Evolutionary conservation across 2,888 invertebrate genomes (phyloP).

Genomic region (Andrena flavipes): DNA sequence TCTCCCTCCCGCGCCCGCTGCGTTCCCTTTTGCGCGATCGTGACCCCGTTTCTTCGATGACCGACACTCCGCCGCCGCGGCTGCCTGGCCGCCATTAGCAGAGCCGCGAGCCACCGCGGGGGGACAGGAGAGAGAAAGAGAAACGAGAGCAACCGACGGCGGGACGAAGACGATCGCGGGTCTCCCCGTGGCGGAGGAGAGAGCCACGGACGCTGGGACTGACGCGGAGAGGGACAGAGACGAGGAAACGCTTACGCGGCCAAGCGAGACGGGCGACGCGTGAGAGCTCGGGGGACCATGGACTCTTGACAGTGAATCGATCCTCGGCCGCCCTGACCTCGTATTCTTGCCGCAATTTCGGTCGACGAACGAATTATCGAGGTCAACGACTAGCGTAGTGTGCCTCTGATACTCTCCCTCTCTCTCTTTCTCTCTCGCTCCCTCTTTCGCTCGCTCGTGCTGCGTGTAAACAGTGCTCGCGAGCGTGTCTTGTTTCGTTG

Average conservation of each 20-base stretch:
- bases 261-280: conserved; percentile 54
- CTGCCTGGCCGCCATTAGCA: conserved; percentile 68
- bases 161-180: conserved; percentile 39
- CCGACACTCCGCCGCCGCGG: conserved; percentile 76
- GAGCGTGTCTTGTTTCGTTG: neutral
- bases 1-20: conserved; percentile 58
- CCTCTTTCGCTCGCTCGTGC: neutral
- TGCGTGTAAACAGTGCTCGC: conserved; percentile 15
- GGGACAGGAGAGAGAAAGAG: conserved; percentile 13
- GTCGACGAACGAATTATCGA: conserved; percentile 65
- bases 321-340: conserved; percentile 57
- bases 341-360: conserved; percentile 57
- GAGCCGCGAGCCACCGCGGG: conserved; percentile 36
- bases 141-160: conserved; percentile 49
- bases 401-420: neutral
- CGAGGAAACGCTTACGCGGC: conserved; percentile 35
- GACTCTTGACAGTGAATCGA: conserved; percentile 70
- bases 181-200: conserved; percentile 1
- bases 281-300: conserved; percentile 53
- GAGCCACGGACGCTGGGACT: neutral
- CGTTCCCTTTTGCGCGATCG: conserved; percentile 83
- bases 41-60: conserved; percentile 83
- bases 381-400: conserved; percentile 61
- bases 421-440: neutral
- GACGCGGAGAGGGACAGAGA: conserved; percentile 14